Base-by-base conservation (phyloP, 2,113 vertebrate genomes). In the Phyllopteryx taeniolatus region DNA sequence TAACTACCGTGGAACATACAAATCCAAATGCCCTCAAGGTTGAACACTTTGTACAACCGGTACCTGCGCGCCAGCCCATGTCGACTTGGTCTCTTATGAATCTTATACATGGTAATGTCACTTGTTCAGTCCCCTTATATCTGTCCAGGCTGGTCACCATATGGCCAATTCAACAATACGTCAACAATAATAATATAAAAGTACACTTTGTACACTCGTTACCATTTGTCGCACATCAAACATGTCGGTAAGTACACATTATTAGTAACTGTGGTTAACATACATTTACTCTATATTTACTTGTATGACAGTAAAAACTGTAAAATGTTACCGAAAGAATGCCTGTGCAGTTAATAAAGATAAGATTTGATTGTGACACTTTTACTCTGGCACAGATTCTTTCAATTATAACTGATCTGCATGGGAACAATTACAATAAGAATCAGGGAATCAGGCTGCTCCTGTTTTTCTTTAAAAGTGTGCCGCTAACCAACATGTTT, bases 401-500 rank as follows among this genome's bases (percentile, higher is more conserved):
- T 65, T 65, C 42, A 65, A 46, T 22, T 65, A 27, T 65, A 65
- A 65, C 12, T 65, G 63, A 65, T 65, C n/a, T 22, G 5, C 44
- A 14, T 65, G 42, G n/a, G 63, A 65, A 44, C 22, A 46, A 44
- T 46, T 44, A 44, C 13, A 44, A n/a, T 27, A 22, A 27, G 20
- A 10, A 56, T 56, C 7, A 8, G n/a, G 17, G 54, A 57, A 57
- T 57, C n/a, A 27, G 22, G 27, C 56, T 12, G 27, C 53, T 59
- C 27, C 12, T 65, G 11, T 22, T 46, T 65, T 63, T 42, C 35
- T n/a, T 42, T 65, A 14, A 35, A 60, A 27, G 56, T 71, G 8
- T 66, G 49, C 80, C 68, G 43, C 60, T 49, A 80, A 73, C 15
- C 56, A 47, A 71, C 73, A 75, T 27, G 31, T 73, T 70, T 70